Percentiles rank a stretch among this genome's conserved stretches.
Conservation (phyloP, 2,113 vertebrate genomes). For the Tupaia chinensis region DNA sequence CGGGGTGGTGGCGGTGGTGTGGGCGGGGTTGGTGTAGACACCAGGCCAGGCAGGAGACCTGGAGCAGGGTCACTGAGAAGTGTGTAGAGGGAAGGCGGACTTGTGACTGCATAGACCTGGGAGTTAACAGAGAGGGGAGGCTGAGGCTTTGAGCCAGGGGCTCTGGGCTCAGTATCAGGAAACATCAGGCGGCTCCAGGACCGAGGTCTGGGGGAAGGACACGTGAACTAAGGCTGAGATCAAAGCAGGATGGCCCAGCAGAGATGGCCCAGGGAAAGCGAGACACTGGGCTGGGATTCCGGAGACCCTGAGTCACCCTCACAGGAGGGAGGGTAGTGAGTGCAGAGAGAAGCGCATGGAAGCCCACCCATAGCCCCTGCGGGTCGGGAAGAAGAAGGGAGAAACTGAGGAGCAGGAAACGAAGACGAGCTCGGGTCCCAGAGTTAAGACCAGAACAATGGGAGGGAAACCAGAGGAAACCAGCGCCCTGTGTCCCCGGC, state of each 20-base stretch:
- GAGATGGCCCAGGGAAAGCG: background rate
- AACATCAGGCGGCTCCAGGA: background rate
- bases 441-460: background rate
- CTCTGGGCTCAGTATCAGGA: background rate
- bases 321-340: background rate
- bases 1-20: background rate
- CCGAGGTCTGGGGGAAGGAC: rapidly evolving
- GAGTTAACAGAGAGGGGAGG: background rate
- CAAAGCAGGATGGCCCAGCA: background rate
- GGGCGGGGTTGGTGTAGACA: background rate
- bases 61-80: background rate
- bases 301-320: background rate
- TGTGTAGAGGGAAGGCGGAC: rapidly evolving
- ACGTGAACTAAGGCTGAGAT: background rate
- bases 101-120: background rate
- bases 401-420: background rate
- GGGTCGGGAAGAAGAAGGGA: background rate
- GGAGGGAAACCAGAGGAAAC: background rate
- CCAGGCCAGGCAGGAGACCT: background rate
- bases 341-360: background rate
- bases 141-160: background rate
- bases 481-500: background rate
- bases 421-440: background rate
- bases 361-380: background rate
- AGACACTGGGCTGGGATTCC: background rate